Evolutionary conservation across 2,113 vertebrate species (phyloP).

Genomic region (Naja naja): DNA sequence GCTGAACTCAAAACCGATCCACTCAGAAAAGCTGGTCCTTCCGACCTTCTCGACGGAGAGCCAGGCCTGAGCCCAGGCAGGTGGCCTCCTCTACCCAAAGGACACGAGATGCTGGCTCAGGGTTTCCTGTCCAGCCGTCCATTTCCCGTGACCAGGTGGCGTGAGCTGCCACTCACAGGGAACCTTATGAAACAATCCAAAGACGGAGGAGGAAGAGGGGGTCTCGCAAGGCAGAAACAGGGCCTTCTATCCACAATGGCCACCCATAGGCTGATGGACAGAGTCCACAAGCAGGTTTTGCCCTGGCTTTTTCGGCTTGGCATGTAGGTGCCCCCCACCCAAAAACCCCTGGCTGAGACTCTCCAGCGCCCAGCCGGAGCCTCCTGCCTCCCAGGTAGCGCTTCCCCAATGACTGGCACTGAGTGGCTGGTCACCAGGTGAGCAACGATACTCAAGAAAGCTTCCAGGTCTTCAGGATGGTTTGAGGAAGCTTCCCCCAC

Average conservation of each 20-base stretch:
- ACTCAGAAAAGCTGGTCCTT: not conserved
- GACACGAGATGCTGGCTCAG: not conserved
- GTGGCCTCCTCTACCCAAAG: not conserved
- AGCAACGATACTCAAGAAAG: not conserved
- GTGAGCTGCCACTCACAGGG: not conserved
- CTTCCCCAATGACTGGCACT: not conserved
- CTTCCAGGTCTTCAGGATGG: conserved; percentile 29
- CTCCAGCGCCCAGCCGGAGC: not conserved
- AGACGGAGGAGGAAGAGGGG: not conserved
- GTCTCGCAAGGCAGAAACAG: not conserved
- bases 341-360: not conserved
- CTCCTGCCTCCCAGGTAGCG: too few relatives aligned
- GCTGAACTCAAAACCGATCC: not conserved
- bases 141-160: not conserved
- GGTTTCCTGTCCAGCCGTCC: not conserved
- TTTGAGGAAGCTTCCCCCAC: not conserved
- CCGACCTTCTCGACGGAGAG: not conserved
- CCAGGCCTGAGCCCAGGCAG: not conserved
- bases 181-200: not conserved
- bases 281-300: not conserved
- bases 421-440: not conserved
- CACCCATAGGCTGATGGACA: not conserved
- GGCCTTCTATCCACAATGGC: not conserved
- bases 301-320: not conserved
- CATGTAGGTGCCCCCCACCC: not conserved